Base-by-base conservation (phyloP, 64 coral and sea anemone species). In the Cladopsammia gracilis region DNA sequence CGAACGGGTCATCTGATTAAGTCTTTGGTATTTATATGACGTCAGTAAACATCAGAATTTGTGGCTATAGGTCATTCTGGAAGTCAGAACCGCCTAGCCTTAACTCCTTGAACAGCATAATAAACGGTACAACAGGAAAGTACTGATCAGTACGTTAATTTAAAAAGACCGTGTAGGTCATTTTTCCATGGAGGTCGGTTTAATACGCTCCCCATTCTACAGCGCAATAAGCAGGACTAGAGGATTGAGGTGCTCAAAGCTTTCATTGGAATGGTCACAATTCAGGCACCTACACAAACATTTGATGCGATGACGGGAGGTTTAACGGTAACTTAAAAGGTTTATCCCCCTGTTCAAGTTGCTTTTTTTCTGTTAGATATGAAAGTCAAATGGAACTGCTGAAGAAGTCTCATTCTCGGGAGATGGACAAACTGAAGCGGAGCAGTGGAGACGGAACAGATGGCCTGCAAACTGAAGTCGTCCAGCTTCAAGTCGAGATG, bases 351-450 rank as follows among this genome's bases (percentile, higher is more conserved):
- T 50, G 44, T 6, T 75, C 44, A 75, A 13, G 12, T 43, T 75
- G 18, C 9, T 83, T 64, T 14, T 45, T 10, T 59, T 73, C 10
- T 15, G 15, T 47, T 79, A 97, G 96, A 60, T 97, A 97, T 45
- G 96, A 97, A 64, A 77, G 62, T 69, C 95, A 99, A 48, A 96
- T 99, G 98, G 98, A 99, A 70, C 25, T 88, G 58, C 76, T 99
- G 22, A 99, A 99, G 82, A 95, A 96, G 83, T 93, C 83, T 42
- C 98, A 99, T 47, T 91, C 93, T 26, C 84, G 91, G 61, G 98
- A 99, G 76, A 99, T 99, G 87, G 98, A 89, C 56, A 96, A 79
- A 73, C 70, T 99, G 0, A 93, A 96, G 69, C 82, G 95, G 23
- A 97, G 92, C 68, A 97, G 96, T 72, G 42, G 59, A 44, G 92